phyloP scores from a whole-genome alignment of 2,113 vertebrate genomes.

The Melanocharis versteri region DNA sequence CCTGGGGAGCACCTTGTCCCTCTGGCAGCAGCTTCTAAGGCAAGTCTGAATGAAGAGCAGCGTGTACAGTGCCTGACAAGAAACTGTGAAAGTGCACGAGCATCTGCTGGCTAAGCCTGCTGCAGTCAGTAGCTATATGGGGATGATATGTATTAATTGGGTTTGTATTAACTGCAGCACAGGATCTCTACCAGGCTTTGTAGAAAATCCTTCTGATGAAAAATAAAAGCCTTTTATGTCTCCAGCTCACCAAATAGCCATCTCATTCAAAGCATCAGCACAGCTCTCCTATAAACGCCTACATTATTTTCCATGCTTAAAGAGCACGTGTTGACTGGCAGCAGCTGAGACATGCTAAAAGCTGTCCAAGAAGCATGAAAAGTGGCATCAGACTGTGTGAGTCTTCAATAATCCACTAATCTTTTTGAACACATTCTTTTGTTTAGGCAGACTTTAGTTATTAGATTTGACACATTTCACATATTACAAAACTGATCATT shows the following conservation, averaged over 20 bases:
- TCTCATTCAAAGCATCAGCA: neutral
- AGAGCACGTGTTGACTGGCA: neutral
- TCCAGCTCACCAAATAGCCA: neutral
- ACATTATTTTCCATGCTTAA: neutral
- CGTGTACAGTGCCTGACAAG: neutral
- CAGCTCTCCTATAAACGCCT: neutral
- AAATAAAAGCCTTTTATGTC: neutral
- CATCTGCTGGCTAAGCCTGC: neutral
- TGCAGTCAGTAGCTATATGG: neutral
- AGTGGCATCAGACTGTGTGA: neutral
- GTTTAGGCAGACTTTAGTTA: slow-evolving; percentile 8
- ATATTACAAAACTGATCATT: neutral
- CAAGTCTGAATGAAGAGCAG: neutral
- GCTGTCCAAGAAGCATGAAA: neutral
- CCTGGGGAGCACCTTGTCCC: neutral
- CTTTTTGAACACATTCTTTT: slow-evolving; percentile 17
- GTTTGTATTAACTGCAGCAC: neutral
- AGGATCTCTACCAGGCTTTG: neutral
- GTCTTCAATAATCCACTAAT: slow-evolving; percentile 33
- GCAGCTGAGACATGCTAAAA: neutral
- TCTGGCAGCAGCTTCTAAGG: neutral
- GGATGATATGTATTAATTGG: neutral
- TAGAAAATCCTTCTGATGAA: neutral
- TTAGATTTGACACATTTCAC: neutral
- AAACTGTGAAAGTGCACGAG: neutral